Percentiles rank a stretch among this genome's conserved stretches.
Evolutionary conservation across 2,797 vertebrate genomes (phyloP).

Genomic region (Cynopterus sphinx): DNA sequence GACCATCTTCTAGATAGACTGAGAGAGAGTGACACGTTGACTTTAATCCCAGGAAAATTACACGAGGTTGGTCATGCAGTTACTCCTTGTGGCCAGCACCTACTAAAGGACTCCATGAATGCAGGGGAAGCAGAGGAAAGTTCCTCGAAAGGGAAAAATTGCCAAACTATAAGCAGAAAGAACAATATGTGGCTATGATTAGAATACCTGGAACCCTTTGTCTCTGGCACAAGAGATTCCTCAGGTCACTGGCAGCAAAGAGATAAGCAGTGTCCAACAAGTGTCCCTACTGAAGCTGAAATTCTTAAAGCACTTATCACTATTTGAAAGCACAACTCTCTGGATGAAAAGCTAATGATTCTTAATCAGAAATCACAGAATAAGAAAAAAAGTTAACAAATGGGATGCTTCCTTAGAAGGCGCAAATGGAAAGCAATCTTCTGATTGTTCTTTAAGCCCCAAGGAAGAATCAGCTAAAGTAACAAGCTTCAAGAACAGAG

Average conservation of each 20-base stretch:
- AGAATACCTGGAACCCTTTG: constrained; percentile 94
- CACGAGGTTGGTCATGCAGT: constrained; percentile 92
- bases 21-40: constrained; percentile 91
- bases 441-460: constrained; percentile 89
- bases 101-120: constrained; percentile 92
- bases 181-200: constrained; percentile 92
- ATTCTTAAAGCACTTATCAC: constrained; percentile 95
- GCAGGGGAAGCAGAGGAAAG: constrained; percentile 91
- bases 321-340: constrained; percentile 80
- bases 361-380: constrained; percentile 89
- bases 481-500: constrained; percentile 91
- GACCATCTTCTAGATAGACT: constrained; percentile 93
- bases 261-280: constrained; percentile 94
- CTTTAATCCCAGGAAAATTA: constrained; percentile 91
- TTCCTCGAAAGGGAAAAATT: constrained; percentile 92
- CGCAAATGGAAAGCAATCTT: constrained; percentile 92
- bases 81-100: constrained; percentile 93
- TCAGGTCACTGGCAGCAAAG: constrained; percentile 94
- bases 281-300: constrained; percentile 90
- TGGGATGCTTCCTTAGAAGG: constrained; percentile 88
- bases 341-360: constrained; percentile 93
- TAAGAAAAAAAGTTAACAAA: constrained; percentile 89
- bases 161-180: constrained; percentile 92
- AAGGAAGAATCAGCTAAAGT: constrained; percentile 90
- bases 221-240: constrained; percentile 92